A percentile compares a stretch with the other conserved stretches of the same genome.
phyloP scores from a whole-genome alignment of 2,888 invertebrate species.

The Mechanitis mazaeus region DNA sequence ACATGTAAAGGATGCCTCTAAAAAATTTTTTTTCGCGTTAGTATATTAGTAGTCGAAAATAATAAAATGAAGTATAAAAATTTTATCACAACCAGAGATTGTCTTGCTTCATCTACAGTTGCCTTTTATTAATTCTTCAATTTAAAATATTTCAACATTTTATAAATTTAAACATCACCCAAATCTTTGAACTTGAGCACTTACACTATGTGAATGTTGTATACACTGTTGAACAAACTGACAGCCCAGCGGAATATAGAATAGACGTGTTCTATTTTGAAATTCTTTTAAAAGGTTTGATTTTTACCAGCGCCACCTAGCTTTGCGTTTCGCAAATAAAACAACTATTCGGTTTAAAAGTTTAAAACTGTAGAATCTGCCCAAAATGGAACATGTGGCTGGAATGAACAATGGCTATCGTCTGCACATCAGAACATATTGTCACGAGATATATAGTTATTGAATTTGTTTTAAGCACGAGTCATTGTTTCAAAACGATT shows the following conservation, averaged over 20 bases:
- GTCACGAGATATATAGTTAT: not conserved
- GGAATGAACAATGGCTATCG: conserved; percentile 22
- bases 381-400: conserved; percentile 19
- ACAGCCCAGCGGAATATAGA: conserved; percentile 23
- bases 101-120: too few species aligned
- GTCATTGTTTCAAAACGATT: too few species aligned
- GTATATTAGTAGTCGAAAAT: too few species aligned
- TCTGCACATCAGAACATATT: conserved; percentile 11
- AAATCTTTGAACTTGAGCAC: conserved; percentile 41
- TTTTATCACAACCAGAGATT: too few species aligned
- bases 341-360: conserved; percentile 16
- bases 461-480: too few species aligned
- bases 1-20: too few species aligned
- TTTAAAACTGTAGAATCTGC: conserved; percentile 26
- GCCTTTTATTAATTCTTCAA: too few species aligned
- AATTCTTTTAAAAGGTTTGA: conserved; percentile 22
- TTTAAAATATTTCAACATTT: too few species aligned
- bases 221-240: conserved; percentile 27
- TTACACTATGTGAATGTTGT: conserved; percentile 28
- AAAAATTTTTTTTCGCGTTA: too few species aligned
- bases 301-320: conserved; percentile 20
- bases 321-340: conserved; percentile 14
- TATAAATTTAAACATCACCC: conserved; percentile 14
- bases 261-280: conserved; percentile 15
- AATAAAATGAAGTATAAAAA: too few species aligned